Base-by-base conservation (phyloP, 2,797 vertebrate species). In the Megaceryle alcyon region DNA sequence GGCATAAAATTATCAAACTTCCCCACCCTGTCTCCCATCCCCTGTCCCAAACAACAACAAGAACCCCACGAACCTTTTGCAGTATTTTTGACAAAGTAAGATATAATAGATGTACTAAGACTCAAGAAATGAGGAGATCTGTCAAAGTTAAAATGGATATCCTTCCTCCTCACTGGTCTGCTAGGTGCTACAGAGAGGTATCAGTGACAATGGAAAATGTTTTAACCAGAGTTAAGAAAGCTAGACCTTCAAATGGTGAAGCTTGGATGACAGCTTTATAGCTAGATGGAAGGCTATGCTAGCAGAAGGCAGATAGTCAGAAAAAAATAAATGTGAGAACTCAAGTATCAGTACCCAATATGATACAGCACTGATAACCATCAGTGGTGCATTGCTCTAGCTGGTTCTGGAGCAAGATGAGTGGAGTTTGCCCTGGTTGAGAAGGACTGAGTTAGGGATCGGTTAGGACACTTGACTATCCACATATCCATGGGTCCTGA, bases 281-380 rank as follows among this genome's bases (percentile, higher is more conserved):
- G 29, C n/a, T 33, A 66, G 44, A 56, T 14, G 69, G 83, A 79
- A 44, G 12, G 22, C 7, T 29, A 6, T 2, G 53, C 25, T 0
- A 41, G 64, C 25, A 57, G 39, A 68, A 83, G 29, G 43, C 44
- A 75, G 41, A 5, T 57, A 39, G 10, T 46, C n/a, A 51, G 61
- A 39, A 33, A 76, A 41, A 17, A 86, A 76, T 3, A 69, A 28
- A 79, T 5, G 10, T 4, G 9, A 83, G 8, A 12, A 43, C 57
- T 68, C 0, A 0, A n/a, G 15, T 23, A 25, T 11, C 41, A 4
- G 44, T 17, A 61, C 2, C 11, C 29, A 37, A 2, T 19, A 16
- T 76, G 35, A 33, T 17, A 31, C 23, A 59, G 46, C 6, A 11
- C 19, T 54, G 51, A 31, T 10, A 59, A 63, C 25, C 48, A 61